Base-by-base conservation (phyloP, 1,140 invertebrate species). In the Penaeus chinensis region DNA sequence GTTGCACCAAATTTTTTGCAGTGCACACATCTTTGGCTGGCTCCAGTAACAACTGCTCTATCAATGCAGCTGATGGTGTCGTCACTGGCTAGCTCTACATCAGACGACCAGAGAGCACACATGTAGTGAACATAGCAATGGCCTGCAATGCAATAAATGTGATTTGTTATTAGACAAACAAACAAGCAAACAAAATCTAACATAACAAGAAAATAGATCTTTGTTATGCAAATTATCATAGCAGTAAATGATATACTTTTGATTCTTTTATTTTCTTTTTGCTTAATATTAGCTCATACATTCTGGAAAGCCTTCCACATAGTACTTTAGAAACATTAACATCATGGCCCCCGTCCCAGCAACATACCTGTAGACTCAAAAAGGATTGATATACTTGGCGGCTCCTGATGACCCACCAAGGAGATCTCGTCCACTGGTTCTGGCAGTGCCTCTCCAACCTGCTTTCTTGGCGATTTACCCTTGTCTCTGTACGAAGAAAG, bases 381-480 rank as follows among this genome's bases (percentile, higher is more conserved):
- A 18, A 89, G n/a, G 20, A 42, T 37, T 13, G 84, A 32, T 42
- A 89, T 82, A 37, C 47, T 83, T 4, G 89, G 89, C n/a, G 77
- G 84, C 13, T 89, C 89, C 19, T 47, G 11, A 66, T 89, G 89
- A 24, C 89, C 89, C 11, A 89, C 84, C 7, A 89, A 74, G 20
- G 89, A 82, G 11, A 89, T 86, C 82, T 89, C 89, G 66, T 87
- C 84, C 13, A 87, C 81, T 60, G 89, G 89, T 74, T 89, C 89
- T 16, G 89, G 84, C n/a, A 86, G 62, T 11, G 77, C 54, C 69
- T 87, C 89, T 37, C 84, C 84, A 42, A 85, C 81, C 71, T 89
- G 89, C 47, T 89, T 89, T 61, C 89, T 86, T n/a, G 89, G 89
- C 24, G 89, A 89, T 78, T 89, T 89, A 16, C 89, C 89, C 77